Percentiles rank a stretch among this genome's conserved stretches.
Conservation (phyloP, 2,113 vertebrate species). For the Cynopterus brachyotis region DNA sequence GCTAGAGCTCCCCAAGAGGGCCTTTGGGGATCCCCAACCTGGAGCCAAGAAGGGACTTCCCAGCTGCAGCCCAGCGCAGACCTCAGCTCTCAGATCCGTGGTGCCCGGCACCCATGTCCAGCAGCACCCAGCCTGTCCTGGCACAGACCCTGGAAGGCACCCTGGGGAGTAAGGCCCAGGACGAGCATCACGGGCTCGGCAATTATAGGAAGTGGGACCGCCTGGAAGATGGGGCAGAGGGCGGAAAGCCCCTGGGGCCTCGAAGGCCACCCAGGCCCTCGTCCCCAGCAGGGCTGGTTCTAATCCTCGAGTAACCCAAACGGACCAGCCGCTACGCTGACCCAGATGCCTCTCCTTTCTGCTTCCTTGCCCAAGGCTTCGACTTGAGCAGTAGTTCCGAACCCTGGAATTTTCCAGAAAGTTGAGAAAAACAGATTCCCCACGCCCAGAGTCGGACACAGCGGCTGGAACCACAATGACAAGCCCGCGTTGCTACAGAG, state of each 20-base stretch:
- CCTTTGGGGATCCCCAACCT: not conserved
- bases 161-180: not conserved
- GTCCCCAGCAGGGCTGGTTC: not conserved
- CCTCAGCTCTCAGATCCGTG: not conserved
- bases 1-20: not conserved
- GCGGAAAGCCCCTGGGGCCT: rapidly evolving
- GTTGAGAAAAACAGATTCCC: not conserved
- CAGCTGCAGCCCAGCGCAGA: not conserved
- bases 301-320: not conserved
- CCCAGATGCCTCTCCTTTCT: not conserved
- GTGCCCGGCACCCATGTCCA: too few species aligned
- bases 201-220: not conserved
- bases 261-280: not conserved
- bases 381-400: not conserved
- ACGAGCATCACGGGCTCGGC: not conserved
- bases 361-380: not conserved
- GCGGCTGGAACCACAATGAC: rapidly evolving
- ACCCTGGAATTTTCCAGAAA: not conserved
- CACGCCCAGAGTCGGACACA: not conserved
- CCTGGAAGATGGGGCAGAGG: too few species aligned
- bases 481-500: not conserved
- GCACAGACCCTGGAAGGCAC: not conserved
- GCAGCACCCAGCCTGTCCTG: not conserved
- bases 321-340: rapidly evolving
- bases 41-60: not conserved